Evolutionary conservation across 2,888 invertebrate species (phyloP).

Genomic region (Apotomis capreana): DNA sequence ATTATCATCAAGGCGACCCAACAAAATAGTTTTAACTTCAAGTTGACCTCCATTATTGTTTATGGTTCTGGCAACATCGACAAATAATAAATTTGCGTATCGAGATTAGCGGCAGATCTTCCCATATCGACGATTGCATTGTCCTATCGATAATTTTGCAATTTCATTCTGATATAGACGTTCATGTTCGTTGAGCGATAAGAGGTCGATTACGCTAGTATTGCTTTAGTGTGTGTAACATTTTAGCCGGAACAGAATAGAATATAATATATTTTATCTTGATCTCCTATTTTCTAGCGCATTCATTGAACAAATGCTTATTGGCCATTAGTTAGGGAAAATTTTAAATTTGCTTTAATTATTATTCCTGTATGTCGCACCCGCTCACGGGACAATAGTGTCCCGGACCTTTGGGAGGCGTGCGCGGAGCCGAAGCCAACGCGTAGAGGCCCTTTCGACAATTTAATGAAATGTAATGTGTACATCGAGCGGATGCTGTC

Average conservation of each 20-base stretch:
- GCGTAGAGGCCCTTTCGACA: too few relatives aligned
- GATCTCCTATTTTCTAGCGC: too few relatives aligned
- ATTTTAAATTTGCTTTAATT: too few relatives aligned
- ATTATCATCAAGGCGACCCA: neutral
- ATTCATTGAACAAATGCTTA: too few relatives aligned
- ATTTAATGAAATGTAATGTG: too few relatives aligned
- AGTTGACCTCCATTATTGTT: conserved; percentile 2
- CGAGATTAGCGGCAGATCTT: conserved; percentile 21
- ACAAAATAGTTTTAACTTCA: neutral
- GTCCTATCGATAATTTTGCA: conserved; percentile 51
- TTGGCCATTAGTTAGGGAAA: too few relatives aligned
- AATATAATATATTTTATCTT: too few relatives aligned
- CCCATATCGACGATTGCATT: conserved; percentile 5
- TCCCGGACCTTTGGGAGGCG: too few relatives aligned
- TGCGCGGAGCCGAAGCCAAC: too few relatives aligned
- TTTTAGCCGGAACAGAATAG: neutral
- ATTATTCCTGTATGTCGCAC: too few relatives aligned
- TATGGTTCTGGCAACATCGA: conserved; percentile 3
- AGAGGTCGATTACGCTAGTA: conserved; percentile 61
- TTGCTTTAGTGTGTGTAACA: neutral
- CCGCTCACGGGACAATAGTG: too few relatives aligned
- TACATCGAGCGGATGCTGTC: too few relatives aligned
- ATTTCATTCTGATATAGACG: conserved; percentile 58
- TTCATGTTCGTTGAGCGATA: conserved; percentile 63
- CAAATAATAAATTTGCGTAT: conserved; percentile 18